A percentile compares a stretch with the other conserved stretches of the same genome.
phyloP scores from a whole-genome alignment of 2,797 vertebrate genomes.

The Lagorchestes hirsutus region DNA sequence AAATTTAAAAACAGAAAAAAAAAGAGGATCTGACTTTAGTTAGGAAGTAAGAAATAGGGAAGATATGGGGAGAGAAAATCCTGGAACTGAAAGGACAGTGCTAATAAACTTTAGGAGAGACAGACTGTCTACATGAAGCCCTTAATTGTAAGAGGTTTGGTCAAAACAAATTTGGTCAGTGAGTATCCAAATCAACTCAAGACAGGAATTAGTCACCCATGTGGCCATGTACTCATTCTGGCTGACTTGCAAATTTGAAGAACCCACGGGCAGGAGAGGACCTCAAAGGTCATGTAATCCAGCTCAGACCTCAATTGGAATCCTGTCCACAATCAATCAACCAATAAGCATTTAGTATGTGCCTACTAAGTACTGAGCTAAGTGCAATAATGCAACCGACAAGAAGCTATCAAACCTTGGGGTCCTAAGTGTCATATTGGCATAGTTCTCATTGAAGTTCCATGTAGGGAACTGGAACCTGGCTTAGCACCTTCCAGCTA shows the following conservation, averaged over 20 bases:
- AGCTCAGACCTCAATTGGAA: not conserved
- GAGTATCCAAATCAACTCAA: not conserved
- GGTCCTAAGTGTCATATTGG: not conserved
- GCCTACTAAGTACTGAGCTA: not conserved
- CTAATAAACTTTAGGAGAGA: conserved; percentile 12
- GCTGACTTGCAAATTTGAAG: not conserved
- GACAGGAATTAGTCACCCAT: not conserved
- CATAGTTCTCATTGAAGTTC: not conserved
- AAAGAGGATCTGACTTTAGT: not conserved
- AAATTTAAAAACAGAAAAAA: not conserved
- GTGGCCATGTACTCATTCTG: not conserved
- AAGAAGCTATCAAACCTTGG: not conserved
- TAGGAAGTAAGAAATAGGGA: not conserved
- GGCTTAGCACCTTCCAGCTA: not conserved
- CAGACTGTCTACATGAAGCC: not conserved
- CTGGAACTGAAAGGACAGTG: not conserved
- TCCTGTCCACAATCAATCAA: not conserved
- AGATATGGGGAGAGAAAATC: not conserved
- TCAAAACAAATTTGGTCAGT: not conserved
- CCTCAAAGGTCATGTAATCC: not conserved
- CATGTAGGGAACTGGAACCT: not conserved
- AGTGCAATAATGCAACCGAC: not conserved
- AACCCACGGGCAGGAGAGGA: not conserved
- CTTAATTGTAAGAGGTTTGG: not conserved
- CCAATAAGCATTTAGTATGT: not conserved